A percentile compares a stretch with the other conserved stretches of the same genome.
Evolutionary conservation across 2,797 vertebrate genomes (phyloP).

Genomic region (Tolypeutes matacus): DNA sequence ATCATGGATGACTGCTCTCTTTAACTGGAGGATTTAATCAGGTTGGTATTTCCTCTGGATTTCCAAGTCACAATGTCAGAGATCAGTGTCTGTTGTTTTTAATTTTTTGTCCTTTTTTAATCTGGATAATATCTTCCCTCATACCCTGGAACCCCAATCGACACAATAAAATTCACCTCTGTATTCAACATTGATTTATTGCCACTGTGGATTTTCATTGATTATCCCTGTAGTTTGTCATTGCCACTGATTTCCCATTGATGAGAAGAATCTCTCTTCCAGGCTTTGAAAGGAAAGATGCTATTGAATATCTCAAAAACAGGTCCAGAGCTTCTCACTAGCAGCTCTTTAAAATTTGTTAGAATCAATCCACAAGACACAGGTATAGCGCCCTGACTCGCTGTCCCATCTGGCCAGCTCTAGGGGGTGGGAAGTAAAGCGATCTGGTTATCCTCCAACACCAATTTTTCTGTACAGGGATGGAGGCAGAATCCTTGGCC

Average conservation of each 20-base stretch:
- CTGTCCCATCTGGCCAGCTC: not conserved
- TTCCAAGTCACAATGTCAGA: not conserved
- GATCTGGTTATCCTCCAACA: not conserved
- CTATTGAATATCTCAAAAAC: not conserved
- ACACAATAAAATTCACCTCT: not conserved
- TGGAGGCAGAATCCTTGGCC: too few relatives aligned
- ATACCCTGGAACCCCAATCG: not conserved
- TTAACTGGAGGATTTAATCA: not conserved
- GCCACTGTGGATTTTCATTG: too few relatives aligned
- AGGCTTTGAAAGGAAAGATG: not conserved
- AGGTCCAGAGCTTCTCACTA: not conserved
- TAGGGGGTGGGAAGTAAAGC: too few relatives aligned
- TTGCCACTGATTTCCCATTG: not conserved
- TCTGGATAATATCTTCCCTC: not conserved
- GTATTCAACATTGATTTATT: not conserved
- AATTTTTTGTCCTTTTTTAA: not conserved
- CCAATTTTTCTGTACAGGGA: not conserved
- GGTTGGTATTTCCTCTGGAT: not conserved
- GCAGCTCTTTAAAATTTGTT: not conserved
- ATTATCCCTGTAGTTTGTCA: not conserved
- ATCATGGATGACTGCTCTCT: not conserved
- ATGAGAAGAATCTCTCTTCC: accelerated
- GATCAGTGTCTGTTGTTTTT: not conserved
- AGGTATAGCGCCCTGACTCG: not conserved
- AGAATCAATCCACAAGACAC: not conserved